phyloP scores from a whole-genome alignment of 2,797 vertebrate species.

The Acanthurus leucopareius region DNA sequence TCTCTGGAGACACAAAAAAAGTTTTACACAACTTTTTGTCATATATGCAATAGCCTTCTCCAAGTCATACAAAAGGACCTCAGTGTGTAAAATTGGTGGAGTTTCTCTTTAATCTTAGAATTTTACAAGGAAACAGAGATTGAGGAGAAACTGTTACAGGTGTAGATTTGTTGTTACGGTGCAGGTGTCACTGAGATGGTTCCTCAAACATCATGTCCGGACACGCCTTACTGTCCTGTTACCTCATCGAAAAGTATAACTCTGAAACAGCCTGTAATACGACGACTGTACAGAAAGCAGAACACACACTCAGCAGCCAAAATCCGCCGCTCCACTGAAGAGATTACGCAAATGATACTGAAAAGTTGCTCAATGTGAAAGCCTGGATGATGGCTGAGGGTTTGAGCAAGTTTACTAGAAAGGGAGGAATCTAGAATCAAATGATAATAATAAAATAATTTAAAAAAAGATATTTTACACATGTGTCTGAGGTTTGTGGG shows the following conservation, averaged over 20 bases:
- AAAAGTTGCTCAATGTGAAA: slow-evolving; percentile 38
- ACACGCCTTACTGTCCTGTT: slow-evolving; percentile 62
- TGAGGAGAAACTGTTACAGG: slow-evolving; percentile 42
- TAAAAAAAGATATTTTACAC: too few relatives aligned
- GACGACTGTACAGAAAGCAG: slow-evolving; percentile 45
- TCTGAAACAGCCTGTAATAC: slow-evolving; percentile 37
- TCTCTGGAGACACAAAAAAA: too few relatives aligned
- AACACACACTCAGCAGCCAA: slow-evolving; percentile 16
- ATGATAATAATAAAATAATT: not conserved
- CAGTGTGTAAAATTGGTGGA: not conserved
- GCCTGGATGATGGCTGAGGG: slow-evolving; percentile 12
- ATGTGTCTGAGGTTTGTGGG: not conserved
- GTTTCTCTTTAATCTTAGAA: not conserved
- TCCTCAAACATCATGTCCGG: slow-evolving; percentile 59
- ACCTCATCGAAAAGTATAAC: slow-evolving; percentile 47
- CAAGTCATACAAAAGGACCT: not conserved
- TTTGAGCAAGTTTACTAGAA: slow-evolving; percentile 16
- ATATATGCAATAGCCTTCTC: too few relatives aligned
- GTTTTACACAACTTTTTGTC: not conserved
- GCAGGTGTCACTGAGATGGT: slow-evolving; percentile 60
- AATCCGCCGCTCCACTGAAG: slow-evolving; percentile 6
- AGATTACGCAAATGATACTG: slow-evolving; percentile 44
- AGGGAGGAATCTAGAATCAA: not conserved
- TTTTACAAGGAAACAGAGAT: slow-evolving; percentile 6
- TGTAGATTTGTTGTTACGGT: slow-evolving; percentile 43